phyloP scores from a whole-genome alignment of 92 coral and sea anemone genomes.

The Umimayanthus chanpuru region DNA sequence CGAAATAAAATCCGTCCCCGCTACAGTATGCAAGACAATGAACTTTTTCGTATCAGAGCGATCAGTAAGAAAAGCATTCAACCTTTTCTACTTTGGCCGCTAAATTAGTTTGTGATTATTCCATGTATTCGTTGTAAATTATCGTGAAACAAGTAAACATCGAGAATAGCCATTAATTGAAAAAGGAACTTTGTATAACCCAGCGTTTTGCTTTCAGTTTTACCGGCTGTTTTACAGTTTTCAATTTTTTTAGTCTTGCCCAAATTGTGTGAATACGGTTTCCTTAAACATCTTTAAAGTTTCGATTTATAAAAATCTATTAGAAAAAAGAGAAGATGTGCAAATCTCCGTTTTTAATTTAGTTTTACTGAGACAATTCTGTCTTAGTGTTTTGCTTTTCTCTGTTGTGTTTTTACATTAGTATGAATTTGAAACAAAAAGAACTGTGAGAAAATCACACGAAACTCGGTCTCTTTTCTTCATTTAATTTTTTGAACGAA shows the following conservation, averaged over 20 bases:
- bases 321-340: neutral
- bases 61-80: neutral
- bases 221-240: too few relatives aligned
- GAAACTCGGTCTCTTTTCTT: neutral
- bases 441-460: neutral
- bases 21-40: neutral
- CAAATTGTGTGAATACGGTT: too few relatives aligned
- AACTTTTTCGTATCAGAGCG: neutral
- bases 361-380: neutral
- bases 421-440: constrained; percentile 11
- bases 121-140: constrained; percentile 1
- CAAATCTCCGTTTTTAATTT: neutral
- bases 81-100: constrained; percentile 1
- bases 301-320: neutral
- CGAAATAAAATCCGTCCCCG: neutral
- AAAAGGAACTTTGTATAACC: neutral
- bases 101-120: constrained; percentile 17
- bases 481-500: constrained; percentile 9
- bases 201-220: neutral
- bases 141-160: constrained; percentile 21
- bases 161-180: neutral
- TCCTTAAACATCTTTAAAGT: too few relatives aligned
- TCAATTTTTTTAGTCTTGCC: too few relatives aligned
- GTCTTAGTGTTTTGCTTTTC: neutral
- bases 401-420: neutral